Evolutionary conservation across 1,140 invertebrate species (phyloP).

Genomic region (Bombus confusus): DNA sequence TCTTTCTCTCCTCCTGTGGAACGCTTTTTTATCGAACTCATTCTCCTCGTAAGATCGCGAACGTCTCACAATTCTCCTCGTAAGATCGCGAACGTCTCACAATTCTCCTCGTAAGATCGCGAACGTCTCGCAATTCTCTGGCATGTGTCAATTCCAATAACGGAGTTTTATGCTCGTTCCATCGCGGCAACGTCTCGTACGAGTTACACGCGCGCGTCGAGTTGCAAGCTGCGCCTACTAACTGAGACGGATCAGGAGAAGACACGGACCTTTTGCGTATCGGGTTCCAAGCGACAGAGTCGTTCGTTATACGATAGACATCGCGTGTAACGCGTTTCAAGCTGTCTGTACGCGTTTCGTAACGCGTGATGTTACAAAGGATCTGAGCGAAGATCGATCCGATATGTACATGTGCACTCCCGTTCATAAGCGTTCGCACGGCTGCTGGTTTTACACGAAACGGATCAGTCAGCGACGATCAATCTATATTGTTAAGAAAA

Average conservation of each 20-base stretch:
- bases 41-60: neutral
- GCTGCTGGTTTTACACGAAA: neutral
- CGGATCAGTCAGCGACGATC: neutral
- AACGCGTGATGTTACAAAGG: neutral
- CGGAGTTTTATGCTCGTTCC: neutral
- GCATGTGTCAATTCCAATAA: neutral
- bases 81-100: neutral
- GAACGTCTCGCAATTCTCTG: neutral
- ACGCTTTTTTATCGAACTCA: neutral
- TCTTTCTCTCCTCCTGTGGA: neutral
- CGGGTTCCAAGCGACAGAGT: neutral
- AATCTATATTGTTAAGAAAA: no score
- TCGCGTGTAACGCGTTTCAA: neutral
- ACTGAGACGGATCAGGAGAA: neutral
- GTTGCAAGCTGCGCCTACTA: neutral
- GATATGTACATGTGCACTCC: neutral
- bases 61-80: neutral
- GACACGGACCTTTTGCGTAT: neutral
- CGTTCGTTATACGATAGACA: constrained; percentile 12
- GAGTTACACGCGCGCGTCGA: neutral
- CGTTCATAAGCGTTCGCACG: neutral
- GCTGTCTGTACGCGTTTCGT: neutral
- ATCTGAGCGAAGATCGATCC: no score
- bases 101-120: neutral
- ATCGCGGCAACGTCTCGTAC: neutral